Percentiles rank a stretch among this genome's conserved stretches.
phyloP scores from a whole-genome alignment of 1,140 invertebrate species.

The Eriocheir sinensis region DNA sequence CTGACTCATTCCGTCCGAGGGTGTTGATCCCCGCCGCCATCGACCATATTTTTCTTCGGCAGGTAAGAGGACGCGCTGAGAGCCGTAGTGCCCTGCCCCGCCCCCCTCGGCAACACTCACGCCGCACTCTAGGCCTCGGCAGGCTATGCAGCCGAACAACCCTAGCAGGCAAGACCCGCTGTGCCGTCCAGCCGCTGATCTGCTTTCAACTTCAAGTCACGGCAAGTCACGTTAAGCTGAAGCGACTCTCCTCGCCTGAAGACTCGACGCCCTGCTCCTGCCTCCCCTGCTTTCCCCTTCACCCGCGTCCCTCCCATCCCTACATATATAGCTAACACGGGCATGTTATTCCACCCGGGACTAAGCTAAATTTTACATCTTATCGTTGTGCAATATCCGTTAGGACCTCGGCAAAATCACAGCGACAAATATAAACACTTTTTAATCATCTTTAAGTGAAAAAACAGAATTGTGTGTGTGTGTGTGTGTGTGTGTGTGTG shows the following conservation, averaged over 20 bases:
- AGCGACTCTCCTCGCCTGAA: too few relatives aligned
- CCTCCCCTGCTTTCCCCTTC: neutral
- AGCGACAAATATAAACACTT: too few relatives aligned
- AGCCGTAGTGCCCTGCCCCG: too few relatives aligned
- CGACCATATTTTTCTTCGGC: neutral
- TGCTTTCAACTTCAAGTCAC: constrained; percentile 7
- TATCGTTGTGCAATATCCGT: too few relatives aligned
- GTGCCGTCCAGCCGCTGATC: neutral
- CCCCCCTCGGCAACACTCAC: neutral
- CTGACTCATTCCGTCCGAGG: neutral
- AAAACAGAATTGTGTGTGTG: neutral
- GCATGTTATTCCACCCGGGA: too few relatives aligned
- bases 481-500: neutral
- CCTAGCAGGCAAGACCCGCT: neutral
- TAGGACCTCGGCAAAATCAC: too few relatives aligned
- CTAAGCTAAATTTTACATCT: too few relatives aligned
- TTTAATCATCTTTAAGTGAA: too few relatives aligned
- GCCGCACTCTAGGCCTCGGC: neutral
- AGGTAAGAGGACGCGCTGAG: neutral
- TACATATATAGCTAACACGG: too few relatives aligned
- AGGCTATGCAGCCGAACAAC: neutral
- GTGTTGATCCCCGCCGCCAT: neutral
- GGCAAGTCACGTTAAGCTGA: neutral
- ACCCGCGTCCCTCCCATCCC: neutral
- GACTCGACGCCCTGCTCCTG: neutral